Base-by-base conservation (phyloP, 1,140 invertebrate species). In the Babylonia areolata region DNA sequence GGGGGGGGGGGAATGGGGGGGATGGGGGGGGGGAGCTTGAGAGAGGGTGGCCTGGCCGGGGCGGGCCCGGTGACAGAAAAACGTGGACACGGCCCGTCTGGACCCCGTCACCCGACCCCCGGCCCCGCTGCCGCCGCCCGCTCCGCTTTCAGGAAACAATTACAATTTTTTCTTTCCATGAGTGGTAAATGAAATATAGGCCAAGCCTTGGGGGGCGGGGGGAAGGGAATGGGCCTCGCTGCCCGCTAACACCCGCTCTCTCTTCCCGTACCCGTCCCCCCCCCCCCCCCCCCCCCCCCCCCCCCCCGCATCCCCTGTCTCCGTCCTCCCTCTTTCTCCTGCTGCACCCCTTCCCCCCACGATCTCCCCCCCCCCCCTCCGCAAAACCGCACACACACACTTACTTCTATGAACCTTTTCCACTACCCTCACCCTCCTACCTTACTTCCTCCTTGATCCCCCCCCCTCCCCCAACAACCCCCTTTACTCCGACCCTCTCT, bases 101-200 rank as follows among this genome's bases (percentile, higher is more conserved):
- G 33, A 35, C 35, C 31, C 37, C 64, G 35, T 40, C 82, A 84
- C 37, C 82, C 82, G 64, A 84, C 64, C 5, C 69, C 64, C 64
- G 17, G 37, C 35, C 69, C 31, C 37, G 39, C 37, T 40, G 37
- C 37, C n/a, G 54, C 40, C n/a, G 6, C n/a, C 37, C 3, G 39
- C 82, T 84, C 58, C 33, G 33, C 17, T 84, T 73, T 31, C 82
- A 84, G 82, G 82, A 84, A 84, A 84, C 82, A 84, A 84, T 84
- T 73, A 84, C 82, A 84, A 84, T 84, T 75, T 84, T 84, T 75
- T n/a, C n/a, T n/a, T n/a, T n/a, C n/a, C 82, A 84, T 84, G 82
- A 84, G 69, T 75, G 82, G 82, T 84, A 84, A 84, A 84, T 84
- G 75, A 84, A 84, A 84, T 84, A 84, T 73, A 71, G 82, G 82